These are phyloP conservation scores for Cephus sareptanus DNA, from an alignment of 2,888 invertebrate genomes.

Conservation along the genomic window DNA sequence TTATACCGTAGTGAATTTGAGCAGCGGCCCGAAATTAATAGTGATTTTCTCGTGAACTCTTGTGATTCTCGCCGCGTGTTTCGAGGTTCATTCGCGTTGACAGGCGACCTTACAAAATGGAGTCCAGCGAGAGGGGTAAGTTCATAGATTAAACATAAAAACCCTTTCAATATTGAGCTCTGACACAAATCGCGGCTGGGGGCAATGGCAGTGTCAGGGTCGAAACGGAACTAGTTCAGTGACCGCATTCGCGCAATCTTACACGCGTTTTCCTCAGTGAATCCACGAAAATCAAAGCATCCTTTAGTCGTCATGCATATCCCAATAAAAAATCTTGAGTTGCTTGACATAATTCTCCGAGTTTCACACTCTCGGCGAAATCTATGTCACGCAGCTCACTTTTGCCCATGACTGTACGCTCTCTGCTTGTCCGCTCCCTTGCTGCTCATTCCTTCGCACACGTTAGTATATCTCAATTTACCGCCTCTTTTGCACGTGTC, in stretches of 20 bases:
- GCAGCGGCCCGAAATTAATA: constrained; percentile 38
- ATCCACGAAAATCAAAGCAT: not conserved
- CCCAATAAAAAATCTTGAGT: not conserved
- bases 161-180: constrained; percentile 53
- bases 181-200: constrained; percentile 65
- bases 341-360: not conserved
- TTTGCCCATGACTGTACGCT: constrained; percentile 52
- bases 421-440: constrained; percentile 12
- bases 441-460: not conserved
- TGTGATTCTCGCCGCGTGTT: constrained; percentile 9
- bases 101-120: constrained; percentile 43
- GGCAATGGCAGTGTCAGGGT: constrained; percentile 74
- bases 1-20: constrained; percentile 60
- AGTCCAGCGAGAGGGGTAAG: constrained; percentile 63
- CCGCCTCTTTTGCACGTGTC: constrained; percentile 1
- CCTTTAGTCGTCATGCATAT: not conserved
- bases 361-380: constrained; percentile 37
- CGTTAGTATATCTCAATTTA: not conserved
- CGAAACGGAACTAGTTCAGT: constrained; percentile 71
- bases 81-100: constrained; percentile 20
- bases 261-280: not conserved
- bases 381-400: constrained; percentile 55
- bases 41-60: constrained; percentile 40
- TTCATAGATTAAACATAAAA: constrained; percentile 29
- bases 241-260: constrained; percentile 66